These are phyloP conservation scores for Galagoides demidoff DNA, from an alignment of 2,797 vertebrate genomes.

Conservation along the genomic window DNA sequence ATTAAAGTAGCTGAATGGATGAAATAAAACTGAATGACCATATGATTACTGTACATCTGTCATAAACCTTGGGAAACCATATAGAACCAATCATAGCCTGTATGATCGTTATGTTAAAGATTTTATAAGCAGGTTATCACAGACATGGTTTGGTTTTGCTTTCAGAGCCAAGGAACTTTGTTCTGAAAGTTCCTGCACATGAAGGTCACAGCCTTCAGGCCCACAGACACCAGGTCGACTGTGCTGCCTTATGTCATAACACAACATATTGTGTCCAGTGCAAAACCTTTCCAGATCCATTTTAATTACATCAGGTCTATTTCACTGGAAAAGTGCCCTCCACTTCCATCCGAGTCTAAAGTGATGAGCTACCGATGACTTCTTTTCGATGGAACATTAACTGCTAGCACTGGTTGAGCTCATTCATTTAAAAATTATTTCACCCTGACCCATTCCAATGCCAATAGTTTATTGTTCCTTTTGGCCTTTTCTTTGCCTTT, in stretches of 20 bases:
- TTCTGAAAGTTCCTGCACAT: slow-evolving; percentile 29
- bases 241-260: neutral
- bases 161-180: neutral
- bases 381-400: neutral
- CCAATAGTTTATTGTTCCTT: neutral
- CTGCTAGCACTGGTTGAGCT: neutral
- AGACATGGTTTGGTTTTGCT: neutral
- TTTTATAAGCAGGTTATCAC: neutral
- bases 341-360: neutral
- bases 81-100: neutral
- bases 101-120: neutral
- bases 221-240: neutral
- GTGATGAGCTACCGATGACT: neutral
- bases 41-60: neutral
- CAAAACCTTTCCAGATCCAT: slow-evolving; percentile 35
- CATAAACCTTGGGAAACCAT: neutral
- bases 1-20: neutral
- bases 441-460: neutral
- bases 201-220: slow-evolving; percentile 18
- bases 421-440: slow-evolving; percentile 49
- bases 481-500: neutral
- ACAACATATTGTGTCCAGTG: neutral
- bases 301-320: slow-evolving; percentile 46
- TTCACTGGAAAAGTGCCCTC: slow-evolving; percentile 39
- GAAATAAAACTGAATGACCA: slow-evolving; percentile 19